Evolutionary conservation across 64 coral and sea anemone species (phyloP).

Genomic region (Stichodactyla mertensii): DNA sequence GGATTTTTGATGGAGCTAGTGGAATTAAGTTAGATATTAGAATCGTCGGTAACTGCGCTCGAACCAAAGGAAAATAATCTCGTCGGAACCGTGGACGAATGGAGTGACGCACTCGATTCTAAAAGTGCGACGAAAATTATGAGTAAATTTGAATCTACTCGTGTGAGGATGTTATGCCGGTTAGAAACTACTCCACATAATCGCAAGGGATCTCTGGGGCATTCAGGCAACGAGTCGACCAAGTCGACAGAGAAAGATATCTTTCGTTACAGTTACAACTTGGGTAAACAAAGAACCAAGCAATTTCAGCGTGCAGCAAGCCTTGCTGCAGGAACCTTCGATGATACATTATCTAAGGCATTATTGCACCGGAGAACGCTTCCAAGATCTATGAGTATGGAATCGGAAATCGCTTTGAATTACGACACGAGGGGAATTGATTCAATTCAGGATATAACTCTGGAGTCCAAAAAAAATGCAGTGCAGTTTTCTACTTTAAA

Average conservation of each 20-base stretch:
- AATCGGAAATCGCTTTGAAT: not conserved
- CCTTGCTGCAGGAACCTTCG: not conserved
- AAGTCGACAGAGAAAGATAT: conserved; percentile 12
- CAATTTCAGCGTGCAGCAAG: not conserved
- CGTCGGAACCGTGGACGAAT: not conserved
- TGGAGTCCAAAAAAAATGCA: not conserved
- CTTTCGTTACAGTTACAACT: conserved; percentile 20
- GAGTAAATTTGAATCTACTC: not conserved
- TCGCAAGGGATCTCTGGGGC: not conserved
- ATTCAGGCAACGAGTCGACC: not conserved
- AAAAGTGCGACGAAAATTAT: not conserved
- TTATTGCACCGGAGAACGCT: not conserved
- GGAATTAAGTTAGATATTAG: too few relatives aligned
- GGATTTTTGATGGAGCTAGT: too few relatives aligned
- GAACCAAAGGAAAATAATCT: not conserved
- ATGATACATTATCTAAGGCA: not conserved
- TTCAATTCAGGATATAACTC: not conserved
- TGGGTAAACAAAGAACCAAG: conserved; percentile 5
- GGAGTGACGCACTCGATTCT: not conserved
- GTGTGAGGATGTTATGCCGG: not conserved
- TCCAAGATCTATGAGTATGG: conserved; percentile 1
- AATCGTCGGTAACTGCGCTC: not conserved
- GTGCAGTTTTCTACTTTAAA: not conserved
- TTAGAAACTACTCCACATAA: not conserved
- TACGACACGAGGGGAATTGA: not conserved